Evolutionary conservation across 2,113 vertebrate genomes (phyloP).

Genomic region (Sinocyclocheilus anshuiensis): DNA sequence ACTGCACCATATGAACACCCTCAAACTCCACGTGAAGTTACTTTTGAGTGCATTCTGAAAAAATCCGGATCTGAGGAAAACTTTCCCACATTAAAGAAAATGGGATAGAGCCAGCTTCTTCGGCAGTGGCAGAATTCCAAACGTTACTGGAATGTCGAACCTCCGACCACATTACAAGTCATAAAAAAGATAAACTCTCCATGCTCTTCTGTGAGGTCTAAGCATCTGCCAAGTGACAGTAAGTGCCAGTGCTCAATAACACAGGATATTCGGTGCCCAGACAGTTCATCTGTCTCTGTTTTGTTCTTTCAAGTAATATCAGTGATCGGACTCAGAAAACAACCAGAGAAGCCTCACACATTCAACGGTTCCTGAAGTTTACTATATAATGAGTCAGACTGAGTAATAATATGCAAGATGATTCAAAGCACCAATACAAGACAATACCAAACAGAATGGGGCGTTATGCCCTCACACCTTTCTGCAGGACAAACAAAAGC

Average conservation of each 20-base stretch:
- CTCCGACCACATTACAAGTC: conserved; percentile 63
- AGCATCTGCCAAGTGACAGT: neutral
- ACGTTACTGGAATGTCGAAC: conserved; percentile 53
- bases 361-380: neutral
- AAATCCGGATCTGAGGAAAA: neutral
- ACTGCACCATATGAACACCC: neutral
- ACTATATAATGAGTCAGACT: neutral
- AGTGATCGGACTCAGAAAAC: neutral
- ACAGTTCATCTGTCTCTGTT: neutral
- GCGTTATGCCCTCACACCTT: conserved; percentile 37
- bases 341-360: neutral
- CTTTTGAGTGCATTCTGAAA: neutral
- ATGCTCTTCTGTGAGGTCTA: conserved; percentile 64
- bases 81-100: conserved; percentile 14
- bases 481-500: conserved; percentile 7
- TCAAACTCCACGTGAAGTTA: neutral
- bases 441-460: neutral
- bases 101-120: neutral
- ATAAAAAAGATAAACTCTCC: conserved; percentile 67
- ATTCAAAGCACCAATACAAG: neutral
- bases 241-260: neutral
- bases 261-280: conserved; percentile 12
- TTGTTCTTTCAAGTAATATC: conserved; percentile 24
- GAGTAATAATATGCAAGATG: neutral
- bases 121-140: neutral